Evolutionary conservation across 2,888 invertebrate genomes (phyloP).

Genomic region (Chymomyza caudatula): DNA sequence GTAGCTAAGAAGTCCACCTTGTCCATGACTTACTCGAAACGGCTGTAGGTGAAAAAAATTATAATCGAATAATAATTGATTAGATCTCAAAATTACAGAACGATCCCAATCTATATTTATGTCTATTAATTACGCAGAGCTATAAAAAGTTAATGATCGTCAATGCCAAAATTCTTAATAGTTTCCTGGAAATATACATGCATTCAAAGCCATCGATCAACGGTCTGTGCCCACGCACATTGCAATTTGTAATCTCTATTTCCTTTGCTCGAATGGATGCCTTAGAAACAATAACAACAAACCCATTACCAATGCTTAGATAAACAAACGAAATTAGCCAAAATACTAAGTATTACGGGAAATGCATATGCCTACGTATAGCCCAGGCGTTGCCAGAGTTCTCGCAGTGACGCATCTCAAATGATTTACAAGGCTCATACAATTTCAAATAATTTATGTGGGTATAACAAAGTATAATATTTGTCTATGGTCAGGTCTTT

Average conservation of each 20-base stretch:
- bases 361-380: conserved; percentile 12
- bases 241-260: background rate
- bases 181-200: background rate
- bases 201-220: background rate
- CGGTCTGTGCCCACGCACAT: background rate
- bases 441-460: too few species aligned
- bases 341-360: background rate
- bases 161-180: background rate
- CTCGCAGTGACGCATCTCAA: too few species aligned
- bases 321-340: conserved; percentile 6
- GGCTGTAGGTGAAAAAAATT: too few species aligned
- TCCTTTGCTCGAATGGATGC: too few species aligned
- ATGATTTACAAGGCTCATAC: too few species aligned
- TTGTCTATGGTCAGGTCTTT: background rate
- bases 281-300: background rate
- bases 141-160: background rate
- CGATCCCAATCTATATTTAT: background rate
- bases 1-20: too few species aligned
- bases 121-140: background rate
- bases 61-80: too few species aligned
- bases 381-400: too few species aligned
- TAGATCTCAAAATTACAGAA: background rate
- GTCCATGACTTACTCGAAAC: too few species aligned
- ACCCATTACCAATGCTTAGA: background rate
- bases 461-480: background rate